Evolutionary conservation across 2,888 invertebrate species (phyloP).

Genomic region (Rhagonycha lutea): DNA sequence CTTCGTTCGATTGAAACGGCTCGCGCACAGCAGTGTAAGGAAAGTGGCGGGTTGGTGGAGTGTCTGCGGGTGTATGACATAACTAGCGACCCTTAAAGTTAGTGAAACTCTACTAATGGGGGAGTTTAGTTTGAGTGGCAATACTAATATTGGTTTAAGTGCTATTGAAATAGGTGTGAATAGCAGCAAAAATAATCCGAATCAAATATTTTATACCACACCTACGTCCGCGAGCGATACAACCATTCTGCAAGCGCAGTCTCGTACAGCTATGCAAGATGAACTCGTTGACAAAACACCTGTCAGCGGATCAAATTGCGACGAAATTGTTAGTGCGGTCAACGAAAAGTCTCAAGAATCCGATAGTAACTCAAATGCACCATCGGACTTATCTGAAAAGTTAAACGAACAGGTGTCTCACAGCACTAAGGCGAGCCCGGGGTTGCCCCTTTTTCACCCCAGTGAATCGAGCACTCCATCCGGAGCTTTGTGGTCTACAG

Average conservation of each 20-base stretch:
- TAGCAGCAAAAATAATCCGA: slow-evolving; percentile 47
- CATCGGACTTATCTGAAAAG: slow-evolving; percentile 45
- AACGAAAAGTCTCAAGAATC: slow-evolving; percentile 47
- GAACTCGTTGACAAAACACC: slow-evolving; percentile 53
- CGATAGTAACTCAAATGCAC: slow-evolving; percentile 41
- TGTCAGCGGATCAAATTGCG: slow-evolving; percentile 44
- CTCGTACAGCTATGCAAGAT: slow-evolving; percentile 55
- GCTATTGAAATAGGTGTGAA: slow-evolving; percentile 53
- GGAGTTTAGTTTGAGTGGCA: slow-evolving; percentile 56
- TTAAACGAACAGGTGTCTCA: slow-evolving; percentile 47
- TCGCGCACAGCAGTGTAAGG: slow-evolving; percentile 27
- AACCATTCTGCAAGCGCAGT: slow-evolving; percentile 44
- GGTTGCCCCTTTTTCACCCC: slow-evolving; percentile 44
- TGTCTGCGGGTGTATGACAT: slow-evolving; percentile 44
- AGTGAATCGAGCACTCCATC: slow-evolving; percentile 47
- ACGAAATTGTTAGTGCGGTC: slow-evolving; percentile 38
- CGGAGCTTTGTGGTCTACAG: slow-evolving; percentile 53
- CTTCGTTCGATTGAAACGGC: slow-evolving; percentile 36
- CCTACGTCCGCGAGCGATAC: slow-evolving; percentile 43
- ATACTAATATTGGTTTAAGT: slow-evolving; percentile 55
- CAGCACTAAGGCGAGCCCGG: slow-evolving; percentile 38
- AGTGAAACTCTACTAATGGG: slow-evolving; percentile 55
- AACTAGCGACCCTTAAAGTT: slow-evolving; percentile 42
- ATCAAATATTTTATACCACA: slow-evolving; percentile 52
- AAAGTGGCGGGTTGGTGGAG: slow-evolving; percentile 52